Evolutionary conservation across 2,888 invertebrate species (phyloP).

Genomic region (Anthophora plumipes): DNA sequence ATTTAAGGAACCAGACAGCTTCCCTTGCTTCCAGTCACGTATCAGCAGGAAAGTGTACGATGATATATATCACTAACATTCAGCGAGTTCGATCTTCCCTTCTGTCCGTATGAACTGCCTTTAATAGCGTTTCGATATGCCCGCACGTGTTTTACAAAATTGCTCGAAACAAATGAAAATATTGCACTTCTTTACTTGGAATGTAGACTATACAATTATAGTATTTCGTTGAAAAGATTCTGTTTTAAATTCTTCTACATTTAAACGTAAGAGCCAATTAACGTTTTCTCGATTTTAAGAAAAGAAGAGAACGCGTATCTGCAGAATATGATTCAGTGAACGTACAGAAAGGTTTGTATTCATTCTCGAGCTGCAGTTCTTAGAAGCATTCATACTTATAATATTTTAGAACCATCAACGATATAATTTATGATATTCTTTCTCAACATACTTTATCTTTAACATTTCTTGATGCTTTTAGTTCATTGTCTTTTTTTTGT

Average conservation of each 20-base stretch:
- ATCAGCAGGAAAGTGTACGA: conserved; percentile 62
- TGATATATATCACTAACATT: conserved; percentile 69
- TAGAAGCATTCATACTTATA: too few relatives aligned
- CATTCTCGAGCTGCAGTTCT: too few relatives aligned
- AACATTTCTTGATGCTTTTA: not conserved
- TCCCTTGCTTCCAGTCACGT: conserved; percentile 76
- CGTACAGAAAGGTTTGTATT: too few relatives aligned
- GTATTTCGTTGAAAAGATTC: too few relatives aligned
- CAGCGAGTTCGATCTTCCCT: conserved; percentile 55
- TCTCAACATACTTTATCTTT: too few relatives aligned
- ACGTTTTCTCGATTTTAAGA: too few relatives aligned
- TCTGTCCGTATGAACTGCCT: conserved; percentile 26
- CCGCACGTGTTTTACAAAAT: not conserved
- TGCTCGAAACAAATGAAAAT: conserved; percentile 2
- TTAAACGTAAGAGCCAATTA: too few relatives aligned
- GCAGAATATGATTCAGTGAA: too few relatives aligned
- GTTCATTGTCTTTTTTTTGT: too few relatives aligned
- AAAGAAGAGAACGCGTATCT: too few relatives aligned
- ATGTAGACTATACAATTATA: not conserved
- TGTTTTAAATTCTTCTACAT: not conserved
- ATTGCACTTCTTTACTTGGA: not conserved
- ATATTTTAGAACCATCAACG: not conserved
- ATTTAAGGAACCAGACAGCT: conserved; percentile 75
- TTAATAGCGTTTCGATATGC: conserved; percentile 38
- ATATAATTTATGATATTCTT: not conserved